Conservation (phyloP, 2,113 vertebrate genomes). For the Aspiorhynchus laticeps region DNA sequence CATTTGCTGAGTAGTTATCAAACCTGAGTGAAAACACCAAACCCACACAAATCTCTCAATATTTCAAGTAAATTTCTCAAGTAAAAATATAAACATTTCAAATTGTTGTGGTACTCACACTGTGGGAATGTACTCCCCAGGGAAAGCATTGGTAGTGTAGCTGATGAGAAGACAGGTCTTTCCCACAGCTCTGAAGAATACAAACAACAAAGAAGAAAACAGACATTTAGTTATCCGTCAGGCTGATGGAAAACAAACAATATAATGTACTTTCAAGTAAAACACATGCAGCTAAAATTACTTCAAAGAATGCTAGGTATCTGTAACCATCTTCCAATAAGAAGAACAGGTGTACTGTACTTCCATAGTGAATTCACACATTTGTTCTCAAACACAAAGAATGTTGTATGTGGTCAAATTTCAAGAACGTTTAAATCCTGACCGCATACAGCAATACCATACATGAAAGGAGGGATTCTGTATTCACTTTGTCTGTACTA, state of each 20-base stretch:
- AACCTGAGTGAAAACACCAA: slow-evolving; percentile 72
- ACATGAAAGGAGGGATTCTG: slow-evolving; percentile 5
- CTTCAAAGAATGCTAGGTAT: neutral
- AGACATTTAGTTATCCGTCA: neutral
- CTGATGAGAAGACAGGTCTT: slow-evolving; percentile 69
- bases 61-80: neutral
- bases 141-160: slow-evolving; percentile 70
- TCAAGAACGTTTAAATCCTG: neutral
- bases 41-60: slow-evolving; percentile 29
- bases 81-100: neutral
- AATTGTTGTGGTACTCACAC: slow-evolving; percentile 59
- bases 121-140: slow-evolving; percentile 68
- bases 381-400: slow-evolving; percentile 17
- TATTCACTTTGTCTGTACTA: neutral
- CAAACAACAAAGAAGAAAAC: slow-evolving; percentile 19
- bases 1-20: slow-evolving; percentile 93
- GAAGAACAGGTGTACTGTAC: neutral
- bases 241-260: neutral
- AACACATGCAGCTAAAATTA: slow-evolving; percentile 16
- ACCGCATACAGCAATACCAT: neutral
- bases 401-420: neutral
- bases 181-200: slow-evolving; percentile 65
- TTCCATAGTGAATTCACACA: neutral
- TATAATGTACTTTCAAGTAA: neutral
- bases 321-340: neutral